Evolutionary conservation across 2,888 invertebrate genomes (phyloP), one percentile per base, ranked within the genome.

Genomic region (Yponomeuta cagnagella): DNA sequence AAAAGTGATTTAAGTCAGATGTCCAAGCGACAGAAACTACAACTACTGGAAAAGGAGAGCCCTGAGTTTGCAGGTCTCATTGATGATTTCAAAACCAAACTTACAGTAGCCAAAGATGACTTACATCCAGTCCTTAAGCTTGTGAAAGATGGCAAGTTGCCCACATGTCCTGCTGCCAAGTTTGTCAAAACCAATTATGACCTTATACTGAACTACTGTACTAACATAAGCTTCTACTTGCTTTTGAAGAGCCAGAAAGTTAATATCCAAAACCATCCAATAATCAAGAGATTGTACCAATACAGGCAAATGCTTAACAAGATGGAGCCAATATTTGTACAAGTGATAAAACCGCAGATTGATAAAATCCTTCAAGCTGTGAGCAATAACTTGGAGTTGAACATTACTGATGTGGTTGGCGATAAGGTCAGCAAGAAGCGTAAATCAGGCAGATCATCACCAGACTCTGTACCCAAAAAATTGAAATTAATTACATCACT

Each of bases 161-260:
- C 94, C n/a, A 85, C 92, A 72, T 94, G 95, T 80, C 89, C 94
- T 9, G 95, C 95, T 10, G 90, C 95, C 10, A 93, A 95, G 74
- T 97, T 96, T 86, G 90, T 97, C 1, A 93, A 93, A 81, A 94
- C 94, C 10, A 95, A 95, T 79, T 94, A 95, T 81, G 93, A 95
- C 75, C 85, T 96, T 58, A 93, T 95, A 75, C 93, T 93, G 80
- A 97, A 97, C 82, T 98, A 98, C 82, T 96, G 96, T 77, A 94
- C 95, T 33, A 98, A 98, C 83, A 95, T 98, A 63, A 94, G 95
- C 69, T 97, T 97, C 87, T 98, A 98, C 85, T 85, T 98, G 76
- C 93, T 97, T 76, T 86, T 98, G 23, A 98, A 98, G 92, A 94
- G 96, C 71, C 95, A 95, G 79, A 95, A 94, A 77, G 88, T 93